Conservation (phyloP, 2,797 vertebrate species). For the Nothura maculosa region DNA sequence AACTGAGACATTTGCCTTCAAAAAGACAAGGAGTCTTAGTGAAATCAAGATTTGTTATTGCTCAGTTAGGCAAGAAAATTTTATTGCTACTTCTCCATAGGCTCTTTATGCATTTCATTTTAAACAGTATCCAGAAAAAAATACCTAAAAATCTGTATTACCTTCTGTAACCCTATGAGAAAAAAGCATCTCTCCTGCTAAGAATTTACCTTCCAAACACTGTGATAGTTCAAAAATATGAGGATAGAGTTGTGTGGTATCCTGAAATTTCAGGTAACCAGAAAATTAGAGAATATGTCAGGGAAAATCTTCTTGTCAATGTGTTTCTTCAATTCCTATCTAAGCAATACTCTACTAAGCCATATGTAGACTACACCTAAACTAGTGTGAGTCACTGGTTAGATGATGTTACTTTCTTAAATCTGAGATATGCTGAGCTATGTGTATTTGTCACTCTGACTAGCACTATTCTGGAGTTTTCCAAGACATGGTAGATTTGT, state of each 20-base stretch:
- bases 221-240: not conserved
- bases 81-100: not conserved
- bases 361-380: not conserved
- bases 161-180: too few species aligned
- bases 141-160: not conserved
- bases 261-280: not conserved
- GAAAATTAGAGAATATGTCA: not conserved
- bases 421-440: not conserved
- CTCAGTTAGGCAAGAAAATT: not conserved
- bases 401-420: not conserved
- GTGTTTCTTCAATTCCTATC: not conserved
- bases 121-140: not conserved
- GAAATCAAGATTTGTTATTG: not conserved
- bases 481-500: accelerated
- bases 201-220: not conserved
- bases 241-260: accelerated
- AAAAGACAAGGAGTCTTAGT: not conserved
- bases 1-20: not conserved
- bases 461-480: accelerated
- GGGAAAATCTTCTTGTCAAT: not conserved
- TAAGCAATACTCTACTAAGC: not conserved
- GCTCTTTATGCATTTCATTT: not conserved
- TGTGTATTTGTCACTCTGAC: not conserved
- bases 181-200: not conserved
- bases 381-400: not conserved